A percentile compares a stretch with the other conserved stretches of the same genome.
Conservation (phyloP, 2,888 invertebrate genomes). For the Standfussiana lucernea region DNA sequence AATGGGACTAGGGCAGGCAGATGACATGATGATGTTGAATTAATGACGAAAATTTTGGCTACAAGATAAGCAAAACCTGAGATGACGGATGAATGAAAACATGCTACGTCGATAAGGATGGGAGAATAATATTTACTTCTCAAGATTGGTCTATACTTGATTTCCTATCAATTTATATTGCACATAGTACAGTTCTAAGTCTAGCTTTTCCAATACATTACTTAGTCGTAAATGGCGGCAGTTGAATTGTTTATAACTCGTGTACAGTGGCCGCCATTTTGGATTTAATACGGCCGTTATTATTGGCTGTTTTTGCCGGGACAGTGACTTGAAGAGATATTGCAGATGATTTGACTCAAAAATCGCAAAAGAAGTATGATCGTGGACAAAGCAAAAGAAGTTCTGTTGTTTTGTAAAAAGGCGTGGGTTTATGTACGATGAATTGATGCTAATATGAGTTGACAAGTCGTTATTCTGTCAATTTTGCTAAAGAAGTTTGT, state of each 20-base stretch:
- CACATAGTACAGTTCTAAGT: slow-evolving; percentile 21
- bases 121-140: neutral
- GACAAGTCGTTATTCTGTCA: neutral
- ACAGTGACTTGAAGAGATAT: slow-evolving; percentile 10
- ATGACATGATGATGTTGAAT: too few species aligned
- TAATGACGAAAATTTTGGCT: too few species aligned
- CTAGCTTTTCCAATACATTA: slow-evolving; percentile 33
- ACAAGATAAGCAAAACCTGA: neutral
- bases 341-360: neutral
- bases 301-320: slow-evolving; percentile 22
- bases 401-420: neutral
- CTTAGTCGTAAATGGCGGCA: slow-evolving; percentile 31
- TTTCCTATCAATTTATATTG: neutral
- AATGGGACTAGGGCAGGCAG: too few species aligned
- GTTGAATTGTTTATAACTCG: slow-evolving; percentile 50
- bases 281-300: slow-evolving; percentile 9
- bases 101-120: neutral
- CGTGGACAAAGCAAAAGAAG: neutral
- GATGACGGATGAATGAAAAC: neutral
- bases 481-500: neutral
- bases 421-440: neutral
- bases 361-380: neutral
- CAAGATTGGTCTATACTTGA: neutral
- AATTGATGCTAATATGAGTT: neutral
- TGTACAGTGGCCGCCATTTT: slow-evolving; percentile 35